Percentiles rank a stretch among this genome's conserved stretches.
Evolutionary conservation across 2,888 invertebrate genomes (phyloP).

Genomic region (Gibbula magus): DNA sequence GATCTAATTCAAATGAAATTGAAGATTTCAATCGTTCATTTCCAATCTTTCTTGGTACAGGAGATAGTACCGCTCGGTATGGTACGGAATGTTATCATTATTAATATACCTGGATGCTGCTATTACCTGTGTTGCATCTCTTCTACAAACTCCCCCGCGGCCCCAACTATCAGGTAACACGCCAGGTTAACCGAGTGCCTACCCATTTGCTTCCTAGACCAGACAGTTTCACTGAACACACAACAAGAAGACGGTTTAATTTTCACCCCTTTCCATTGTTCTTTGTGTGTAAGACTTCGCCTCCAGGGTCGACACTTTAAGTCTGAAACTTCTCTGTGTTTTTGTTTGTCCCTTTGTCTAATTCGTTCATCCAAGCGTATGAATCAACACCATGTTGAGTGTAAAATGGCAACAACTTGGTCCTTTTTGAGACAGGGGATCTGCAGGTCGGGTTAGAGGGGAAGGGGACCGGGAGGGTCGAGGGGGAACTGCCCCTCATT

Average conservation of each 20-base stretch:
- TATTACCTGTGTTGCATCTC: too few species aligned
- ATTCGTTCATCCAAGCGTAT: not conserved
- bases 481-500: not conserved
- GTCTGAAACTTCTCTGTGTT: not conserved
- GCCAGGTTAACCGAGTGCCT: too few species aligned
- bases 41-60: not conserved
- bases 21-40: not conserved
- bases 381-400: conserved; percentile 3
- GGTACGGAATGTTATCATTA: too few species aligned
- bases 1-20: too few species aligned
- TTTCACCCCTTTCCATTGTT: not conserved
- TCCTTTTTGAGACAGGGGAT: not conserved
- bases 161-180: too few species aligned
- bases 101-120: too few species aligned
- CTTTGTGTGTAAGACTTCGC: not conserved
- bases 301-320: not conserved
- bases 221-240: too few species aligned
- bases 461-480: not conserved
- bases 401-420: not conserved
- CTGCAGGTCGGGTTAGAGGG: not conserved
- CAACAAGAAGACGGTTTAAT: too few species aligned
- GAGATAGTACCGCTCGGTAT: not conserved
- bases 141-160: too few species aligned
- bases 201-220: too few species aligned
- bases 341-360: not conserved